Percentiles rank a stretch among this genome's conserved stretches.
phyloP scores from a whole-genome alignment of 1,140 invertebrate genomes.

The Cataglyphis hispanica region DNA sequence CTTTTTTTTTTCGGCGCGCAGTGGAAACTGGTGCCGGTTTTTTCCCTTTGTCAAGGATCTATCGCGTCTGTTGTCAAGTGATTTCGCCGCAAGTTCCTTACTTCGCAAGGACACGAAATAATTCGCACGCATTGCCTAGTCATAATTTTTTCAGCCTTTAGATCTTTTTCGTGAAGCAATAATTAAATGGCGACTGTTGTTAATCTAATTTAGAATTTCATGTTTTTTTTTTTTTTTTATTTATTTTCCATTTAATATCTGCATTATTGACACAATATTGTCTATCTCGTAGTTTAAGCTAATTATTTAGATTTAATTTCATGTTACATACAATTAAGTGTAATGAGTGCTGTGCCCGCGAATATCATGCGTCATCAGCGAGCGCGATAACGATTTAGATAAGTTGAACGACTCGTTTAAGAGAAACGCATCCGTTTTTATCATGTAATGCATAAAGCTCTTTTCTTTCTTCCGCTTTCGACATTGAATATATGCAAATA shows the following conservation, averaged over 20 bases:
- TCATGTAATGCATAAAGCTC: not conserved
- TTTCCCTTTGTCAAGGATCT: conserved; percentile 20
- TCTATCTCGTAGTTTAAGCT: conserved; percentile 12
- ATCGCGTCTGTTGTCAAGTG: not conserved
- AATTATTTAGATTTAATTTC: conserved; percentile 1
- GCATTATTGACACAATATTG: conserved; percentile 1
- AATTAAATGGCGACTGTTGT: not conserved
- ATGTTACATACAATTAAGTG: not conserved
- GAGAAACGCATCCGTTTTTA: conserved; percentile 12
- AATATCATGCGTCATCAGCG: conserved; percentile 43
- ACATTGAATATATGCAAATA: not conserved
- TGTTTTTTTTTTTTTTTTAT: not conserved
- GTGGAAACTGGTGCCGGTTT: not conserved
- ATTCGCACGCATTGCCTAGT: not conserved
- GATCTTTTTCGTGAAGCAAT: not conserved
- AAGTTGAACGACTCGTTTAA: not conserved
- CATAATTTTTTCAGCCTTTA: conserved; percentile 5
- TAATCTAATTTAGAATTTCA: conserved; percentile 6
- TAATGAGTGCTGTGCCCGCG: conserved; percentile 24
- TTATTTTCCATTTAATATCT: not conserved
- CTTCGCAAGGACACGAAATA: not conserved
- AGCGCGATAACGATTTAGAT: conserved; percentile 47
- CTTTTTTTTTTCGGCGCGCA: not conserved
- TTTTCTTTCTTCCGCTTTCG: not conserved
- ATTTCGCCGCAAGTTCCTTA: not conserved